Evolutionary conservation across 2,113 vertebrate genomes (phyloP), one percentile per base, ranked within the genome.

Genomic region (Tursiops truncatus): DNA sequence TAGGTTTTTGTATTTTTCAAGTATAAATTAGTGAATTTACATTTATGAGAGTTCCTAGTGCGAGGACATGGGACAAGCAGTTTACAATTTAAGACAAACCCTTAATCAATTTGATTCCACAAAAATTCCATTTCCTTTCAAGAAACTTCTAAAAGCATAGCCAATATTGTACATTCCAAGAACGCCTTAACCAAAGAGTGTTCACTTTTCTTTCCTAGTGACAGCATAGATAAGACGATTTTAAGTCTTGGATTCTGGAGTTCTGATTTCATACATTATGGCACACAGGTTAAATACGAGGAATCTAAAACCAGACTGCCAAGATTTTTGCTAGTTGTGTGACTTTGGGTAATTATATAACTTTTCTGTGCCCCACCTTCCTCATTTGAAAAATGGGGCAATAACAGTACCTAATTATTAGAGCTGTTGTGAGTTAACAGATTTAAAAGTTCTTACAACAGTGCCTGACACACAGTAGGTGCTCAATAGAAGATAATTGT

Each of bases 91-190:
- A 85, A 85, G n/a, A 47, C n/a, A 53, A 96, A 95, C 23, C 4
- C 25, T 86, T 82, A 92, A 95, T 77, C 41, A 86, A 1, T 18
- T 62, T 65, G 70, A 95, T 63, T 89, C 21, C 36, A 67, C 76
- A 50, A 89, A 91, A 67, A 71, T 86, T 76, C 26, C 15, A 63
- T 65, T 96, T 74, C 50, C 26, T 77, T 63, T 94, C 73, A 84
- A 93, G 67, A 85, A 91, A 81, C 14, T 89, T 95, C 80, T 88
- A 84, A 93, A 93, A 96, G 28, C 23, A 95, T 70, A 94, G 65
- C 15, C 65, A 73, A 17, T 60, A 67, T 65, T n/a, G 0, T 28
- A 60, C 33, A 53, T 53, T 83, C 58, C 47, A 76, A 33, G 23
- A 88, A 93, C n/a, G 26, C n/a, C 25, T 92, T 67, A 85, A 91